Conservation (phyloP, 2,113 vertebrate species). For the Podarcis muralis region DNA sequence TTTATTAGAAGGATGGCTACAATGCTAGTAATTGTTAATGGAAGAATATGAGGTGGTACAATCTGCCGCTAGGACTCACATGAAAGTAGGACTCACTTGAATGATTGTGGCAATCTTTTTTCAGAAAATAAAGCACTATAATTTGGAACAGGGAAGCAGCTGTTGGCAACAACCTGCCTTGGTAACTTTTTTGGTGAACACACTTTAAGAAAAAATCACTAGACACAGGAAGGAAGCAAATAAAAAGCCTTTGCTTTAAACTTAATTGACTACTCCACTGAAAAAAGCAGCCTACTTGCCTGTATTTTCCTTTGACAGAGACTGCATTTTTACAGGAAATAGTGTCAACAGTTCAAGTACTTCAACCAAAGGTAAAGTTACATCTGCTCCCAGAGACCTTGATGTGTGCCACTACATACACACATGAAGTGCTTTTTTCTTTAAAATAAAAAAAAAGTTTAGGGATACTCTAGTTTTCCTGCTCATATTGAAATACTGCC, state of each 20-base stretch:
- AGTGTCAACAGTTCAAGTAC: slow-evolving; percentile 42
- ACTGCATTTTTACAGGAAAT: slow-evolving; percentile 55
- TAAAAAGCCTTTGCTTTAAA: slow-evolving; percentile 58
- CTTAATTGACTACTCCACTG: slow-evolving; percentile 61
- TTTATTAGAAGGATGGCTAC: background rate
- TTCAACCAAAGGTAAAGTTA: slow-evolving; percentile 54
- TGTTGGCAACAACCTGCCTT: slow-evolving; percentile 52
- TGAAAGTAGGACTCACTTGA: background rate
- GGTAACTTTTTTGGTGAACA: slow-evolving; percentile 31
- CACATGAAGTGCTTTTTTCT: no score
- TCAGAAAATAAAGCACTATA: slow-evolving; percentile 19
- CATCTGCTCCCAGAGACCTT: slow-evolving; percentile 36
- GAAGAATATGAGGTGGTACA: background rate
- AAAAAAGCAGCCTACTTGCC: slow-evolving; percentile 55
- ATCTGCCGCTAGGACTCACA: slow-evolving; percentile 5
- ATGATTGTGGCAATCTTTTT: slow-evolving; percentile 29
- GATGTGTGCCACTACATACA: background rate
- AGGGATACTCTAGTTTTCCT: no score
- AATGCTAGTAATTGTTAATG: background rate
- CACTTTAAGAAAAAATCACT: slow-evolving; percentile 35
- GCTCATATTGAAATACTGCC: no score
- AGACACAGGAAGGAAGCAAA: slow-evolving; percentile 58
- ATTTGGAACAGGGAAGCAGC: slow-evolving; percentile 48
- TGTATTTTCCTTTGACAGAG: slow-evolving; percentile 56
- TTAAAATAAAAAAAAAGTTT: no score